Conservation (phyloP, 2,888 invertebrate genomes). For the Frankliniella intonsa region DNA sequence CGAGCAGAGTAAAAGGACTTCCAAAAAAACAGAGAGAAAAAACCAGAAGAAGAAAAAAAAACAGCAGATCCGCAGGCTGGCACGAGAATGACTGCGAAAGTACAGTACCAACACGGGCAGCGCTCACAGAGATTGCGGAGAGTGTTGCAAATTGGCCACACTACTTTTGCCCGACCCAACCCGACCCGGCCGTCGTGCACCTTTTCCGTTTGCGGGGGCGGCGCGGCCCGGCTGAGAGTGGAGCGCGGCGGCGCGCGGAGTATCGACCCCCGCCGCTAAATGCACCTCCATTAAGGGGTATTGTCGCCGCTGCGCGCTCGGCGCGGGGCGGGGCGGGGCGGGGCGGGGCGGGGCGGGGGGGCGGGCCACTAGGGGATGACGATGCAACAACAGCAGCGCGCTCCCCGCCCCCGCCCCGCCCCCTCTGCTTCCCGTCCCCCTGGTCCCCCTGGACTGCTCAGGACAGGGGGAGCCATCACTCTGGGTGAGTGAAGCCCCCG, state of each 20-base stretch:
- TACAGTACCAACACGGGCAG: too few species aligned
- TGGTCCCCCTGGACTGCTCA: not conserved
- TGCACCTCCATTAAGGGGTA: slow-evolving; percentile 1
- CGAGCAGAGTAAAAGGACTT: too few species aligned
- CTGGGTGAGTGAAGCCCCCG: slow-evolving; percentile 10
- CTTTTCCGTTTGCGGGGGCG: too few species aligned
- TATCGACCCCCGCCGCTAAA: not conserved
- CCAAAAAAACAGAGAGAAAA: too few species aligned
- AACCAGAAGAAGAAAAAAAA: too few species aligned
- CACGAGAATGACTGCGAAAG: too few species aligned
- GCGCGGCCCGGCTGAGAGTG: too few species aligned
- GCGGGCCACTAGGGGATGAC: not conserved
- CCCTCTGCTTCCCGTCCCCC: not conserved
- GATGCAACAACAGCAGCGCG: not conserved
- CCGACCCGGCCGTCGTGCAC: too few species aligned
- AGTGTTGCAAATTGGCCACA: too few species aligned
- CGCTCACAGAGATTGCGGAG: too few species aligned
- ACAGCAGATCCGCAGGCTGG: too few species aligned
- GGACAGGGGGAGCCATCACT: slow-evolving; percentile 11
- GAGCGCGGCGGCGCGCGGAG: not conserved
- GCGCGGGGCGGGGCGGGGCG: not conserved
- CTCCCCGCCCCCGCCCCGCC: not conserved
- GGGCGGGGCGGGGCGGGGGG: not conserved
- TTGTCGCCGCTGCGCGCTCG: not conserved
- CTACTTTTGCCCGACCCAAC: too few species aligned